These are phyloP conservation scores for Callyntrura sp. DNA, from an alignment of 2,888 invertebrate genomes.

Conservation along the genomic window DNA sequence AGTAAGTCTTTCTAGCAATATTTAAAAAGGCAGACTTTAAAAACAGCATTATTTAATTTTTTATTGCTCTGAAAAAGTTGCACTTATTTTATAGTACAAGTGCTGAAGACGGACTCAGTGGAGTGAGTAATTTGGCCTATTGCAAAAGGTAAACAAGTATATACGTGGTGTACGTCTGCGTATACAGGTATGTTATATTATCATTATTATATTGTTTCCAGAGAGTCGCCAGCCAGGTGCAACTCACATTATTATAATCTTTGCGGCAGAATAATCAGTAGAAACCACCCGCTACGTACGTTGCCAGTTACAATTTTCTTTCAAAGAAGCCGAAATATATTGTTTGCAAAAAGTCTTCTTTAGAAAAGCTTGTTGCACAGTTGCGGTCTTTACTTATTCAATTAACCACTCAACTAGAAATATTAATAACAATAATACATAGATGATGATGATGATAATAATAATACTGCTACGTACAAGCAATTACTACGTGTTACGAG, in stretches of 20 bases:
- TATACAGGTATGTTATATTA: not conserved
- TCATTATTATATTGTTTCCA: constrained; percentile 41
- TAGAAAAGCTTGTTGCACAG: constrained; percentile 55
- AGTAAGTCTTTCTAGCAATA: too few species aligned
- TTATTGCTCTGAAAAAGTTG: constrained; percentile 1
- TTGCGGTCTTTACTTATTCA: constrained; percentile 60
- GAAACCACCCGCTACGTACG: constrained; percentile 76
- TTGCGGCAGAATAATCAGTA: constrained; percentile 73
- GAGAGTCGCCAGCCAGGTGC: constrained; percentile 58
- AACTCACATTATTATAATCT: constrained; percentile 49
- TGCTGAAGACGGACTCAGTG: not conserved
- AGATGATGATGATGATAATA: not conserved
- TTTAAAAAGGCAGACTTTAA: too few species aligned
- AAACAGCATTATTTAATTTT: too few species aligned
- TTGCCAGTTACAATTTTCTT: constrained; percentile 71
- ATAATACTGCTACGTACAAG: constrained; percentile 9
- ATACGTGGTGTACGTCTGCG: not conserved
- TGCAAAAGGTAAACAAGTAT: not conserved
- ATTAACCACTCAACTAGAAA: constrained; percentile 60
- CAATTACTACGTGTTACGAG: not conserved
- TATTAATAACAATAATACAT: not conserved
- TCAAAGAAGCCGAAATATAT: constrained; percentile 72
- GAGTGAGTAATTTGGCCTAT: constrained; percentile 7
- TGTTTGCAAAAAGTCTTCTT: constrained; percentile 70
- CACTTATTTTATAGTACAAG: constrained; percentile 36